Conservation (phyloP, 2,888 invertebrate genomes). For the Gortyna flavago region DNA sequence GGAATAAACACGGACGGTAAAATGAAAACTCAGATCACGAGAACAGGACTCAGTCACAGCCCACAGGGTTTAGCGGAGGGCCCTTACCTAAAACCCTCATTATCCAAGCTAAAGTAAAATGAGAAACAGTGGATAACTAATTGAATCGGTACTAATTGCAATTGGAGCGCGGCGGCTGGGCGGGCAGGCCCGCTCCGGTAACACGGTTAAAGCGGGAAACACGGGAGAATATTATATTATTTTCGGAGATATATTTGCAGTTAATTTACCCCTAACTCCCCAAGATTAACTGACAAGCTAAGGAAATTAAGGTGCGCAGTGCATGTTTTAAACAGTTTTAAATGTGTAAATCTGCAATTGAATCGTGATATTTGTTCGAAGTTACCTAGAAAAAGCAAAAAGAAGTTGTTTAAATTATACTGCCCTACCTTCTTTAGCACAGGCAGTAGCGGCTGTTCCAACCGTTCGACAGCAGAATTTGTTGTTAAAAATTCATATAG, state of each 20-base stretch:
- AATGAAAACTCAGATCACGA: slow-evolving; percentile 50
- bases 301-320: slow-evolving; percentile 19
- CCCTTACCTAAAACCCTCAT: slow-evolving; percentile 52
- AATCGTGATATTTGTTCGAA: background rate
- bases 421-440: background rate
- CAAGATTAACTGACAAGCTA: slow-evolving; percentile 39
- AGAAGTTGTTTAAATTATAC: background rate
- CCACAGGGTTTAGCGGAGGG: slow-evolving; percentile 35
- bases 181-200: slow-evolving; percentile 46
- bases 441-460: background rate
- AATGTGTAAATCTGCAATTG: background rate
- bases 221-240: slow-evolving; percentile 61
- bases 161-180: slow-evolving; percentile 48
- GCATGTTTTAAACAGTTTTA: background rate
- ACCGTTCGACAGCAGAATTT: background rate
- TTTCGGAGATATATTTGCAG: slow-evolving; percentile 55
- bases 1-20: slow-evolving; percentile 43
- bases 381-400: background rate
- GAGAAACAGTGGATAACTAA: slow-evolving; percentile 65
- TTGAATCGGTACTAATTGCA: slow-evolving; percentile 68
- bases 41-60: slow-evolving; percentile 34
- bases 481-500: background rate
- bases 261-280: slow-evolving; percentile 47
- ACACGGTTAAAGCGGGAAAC: slow-evolving; percentile 56
- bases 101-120: slow-evolving; percentile 57